Evolutionary conservation across 2,888 invertebrate species (phyloP).

Genomic region (Hipparchia semele): DNA sequence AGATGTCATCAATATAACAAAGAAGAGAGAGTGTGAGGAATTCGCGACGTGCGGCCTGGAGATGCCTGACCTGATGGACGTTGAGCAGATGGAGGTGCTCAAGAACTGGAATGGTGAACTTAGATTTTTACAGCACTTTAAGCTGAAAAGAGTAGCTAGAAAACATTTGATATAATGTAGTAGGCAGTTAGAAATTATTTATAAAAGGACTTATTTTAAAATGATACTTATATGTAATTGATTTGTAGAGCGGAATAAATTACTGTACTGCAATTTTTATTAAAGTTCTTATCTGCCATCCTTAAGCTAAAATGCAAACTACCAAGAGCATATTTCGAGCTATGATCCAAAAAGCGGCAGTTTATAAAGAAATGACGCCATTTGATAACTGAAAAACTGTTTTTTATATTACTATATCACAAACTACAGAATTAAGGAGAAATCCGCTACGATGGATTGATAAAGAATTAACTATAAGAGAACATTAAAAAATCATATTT

Average conservation of each 20-base stretch:
- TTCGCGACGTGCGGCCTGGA: constrained; percentile 91
- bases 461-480: no score
- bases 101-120: constrained; percentile 87
- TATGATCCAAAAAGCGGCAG: no score
- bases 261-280: neutral
- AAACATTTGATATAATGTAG: constrained; percentile 48
- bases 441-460: no score
- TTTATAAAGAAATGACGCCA: no score
- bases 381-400: no score
- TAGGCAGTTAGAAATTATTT: neutral
- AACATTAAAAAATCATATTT: no score
- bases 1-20: constrained; percentile 89
- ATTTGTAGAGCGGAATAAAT: neutral
- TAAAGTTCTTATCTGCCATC: neutral
- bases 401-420: no score
- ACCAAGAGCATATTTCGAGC: no score
- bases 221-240: no score
- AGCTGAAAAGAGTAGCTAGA: constrained; percentile 83
- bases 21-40: constrained; percentile 88
- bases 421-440: no score
- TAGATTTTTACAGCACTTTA: constrained; percentile 86
- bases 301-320: no score
- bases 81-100: constrained; percentile 83
- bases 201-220: neutral
- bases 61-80: constrained; percentile 87